Percentiles rank a stretch among this genome's conserved stretches.
phyloP scores from a whole-genome alignment of 1,140 invertebrate genomes.

The Penaeus chinensis region DNA sequence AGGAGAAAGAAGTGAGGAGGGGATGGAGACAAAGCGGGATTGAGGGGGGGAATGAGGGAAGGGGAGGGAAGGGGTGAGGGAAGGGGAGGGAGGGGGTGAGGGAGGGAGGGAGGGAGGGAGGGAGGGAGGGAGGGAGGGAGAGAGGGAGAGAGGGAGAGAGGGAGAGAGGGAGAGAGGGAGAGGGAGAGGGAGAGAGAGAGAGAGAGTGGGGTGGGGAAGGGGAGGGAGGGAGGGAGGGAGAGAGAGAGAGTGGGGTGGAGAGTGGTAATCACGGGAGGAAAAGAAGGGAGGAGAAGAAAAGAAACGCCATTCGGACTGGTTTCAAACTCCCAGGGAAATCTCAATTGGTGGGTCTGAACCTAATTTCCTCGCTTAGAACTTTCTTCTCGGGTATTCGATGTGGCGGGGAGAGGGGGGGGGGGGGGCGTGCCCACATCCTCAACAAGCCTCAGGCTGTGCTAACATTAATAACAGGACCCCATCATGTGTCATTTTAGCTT shows the following conservation, averaged over 20 bases:
- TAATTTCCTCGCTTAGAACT: too few relatives aligned
- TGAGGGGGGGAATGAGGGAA: not conserved
- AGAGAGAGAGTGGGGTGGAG: not conserved
- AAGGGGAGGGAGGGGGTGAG: not conserved
- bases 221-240: not conserved
- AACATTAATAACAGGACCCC: too few relatives aligned
- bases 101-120: not conserved
- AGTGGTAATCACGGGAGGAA: not conserved
- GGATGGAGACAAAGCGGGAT: not conserved
- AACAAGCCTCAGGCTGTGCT: too few relatives aligned
- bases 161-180: not conserved
- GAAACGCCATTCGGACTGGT: too few relatives aligned
- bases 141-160: not conserved
- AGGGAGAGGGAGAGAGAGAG: not conserved
- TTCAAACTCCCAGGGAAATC: too few relatives aligned
- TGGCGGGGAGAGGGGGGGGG: not conserved
- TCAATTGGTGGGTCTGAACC: too few relatives aligned
- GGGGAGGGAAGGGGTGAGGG: not conserved
- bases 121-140: not conserved
- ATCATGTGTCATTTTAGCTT: too few relatives aligned
- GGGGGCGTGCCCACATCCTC: not conserved
- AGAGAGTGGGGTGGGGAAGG: not conserved
- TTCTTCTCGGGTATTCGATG: too few relatives aligned
- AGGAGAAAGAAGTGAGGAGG: too few relatives aligned
- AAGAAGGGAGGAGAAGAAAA: too few relatives aligned